Evolutionary conservation across 2,113 vertebrate genomes (phyloP).

Genomic region (Myocastor coypus): DNA sequence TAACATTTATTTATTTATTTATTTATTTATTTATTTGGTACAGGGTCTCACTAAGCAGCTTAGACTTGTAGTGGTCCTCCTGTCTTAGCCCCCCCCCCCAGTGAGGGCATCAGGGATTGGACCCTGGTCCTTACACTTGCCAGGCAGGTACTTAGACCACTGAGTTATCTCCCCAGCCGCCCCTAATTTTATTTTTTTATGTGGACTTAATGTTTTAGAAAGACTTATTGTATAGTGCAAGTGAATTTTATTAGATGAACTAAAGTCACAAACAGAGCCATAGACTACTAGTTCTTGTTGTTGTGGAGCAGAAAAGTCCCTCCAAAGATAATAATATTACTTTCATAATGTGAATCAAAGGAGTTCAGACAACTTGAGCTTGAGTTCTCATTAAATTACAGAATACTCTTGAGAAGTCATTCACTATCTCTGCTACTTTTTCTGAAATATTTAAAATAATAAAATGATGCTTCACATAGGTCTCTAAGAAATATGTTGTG

Average conservation of each 20-base stretch:
- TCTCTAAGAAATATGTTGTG: not conserved
- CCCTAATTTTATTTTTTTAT: no score
- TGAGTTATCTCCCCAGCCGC: no score
- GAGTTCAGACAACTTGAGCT: not conserved
- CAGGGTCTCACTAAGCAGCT: no score
- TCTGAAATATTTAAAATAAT: not conserved
- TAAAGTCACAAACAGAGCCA: not conserved
- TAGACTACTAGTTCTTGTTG: not conserved
- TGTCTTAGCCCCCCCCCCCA: no score
- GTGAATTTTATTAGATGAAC: not conserved
- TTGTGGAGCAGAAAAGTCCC: not conserved
- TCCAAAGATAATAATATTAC: not conserved
- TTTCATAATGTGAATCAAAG: not conserved
- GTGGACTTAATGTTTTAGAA: not conserved
- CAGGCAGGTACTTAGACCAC: no score
- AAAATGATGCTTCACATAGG: not conserved
- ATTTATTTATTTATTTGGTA: no score
- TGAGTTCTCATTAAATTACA: not conserved
- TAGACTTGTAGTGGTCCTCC: no score
- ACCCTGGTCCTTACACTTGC: no score
- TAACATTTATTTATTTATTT: no score
- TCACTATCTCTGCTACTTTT: not conserved
- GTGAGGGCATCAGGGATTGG: no score
- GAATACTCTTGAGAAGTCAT: not conserved
- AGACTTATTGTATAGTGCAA: not conserved